A percentile compares a stretch with the other conserved stretches of the same genome.
Evolutionary conservation across 2,888 invertebrate species (phyloP).

Genomic region (Caenorhabditis angaria): DNA sequence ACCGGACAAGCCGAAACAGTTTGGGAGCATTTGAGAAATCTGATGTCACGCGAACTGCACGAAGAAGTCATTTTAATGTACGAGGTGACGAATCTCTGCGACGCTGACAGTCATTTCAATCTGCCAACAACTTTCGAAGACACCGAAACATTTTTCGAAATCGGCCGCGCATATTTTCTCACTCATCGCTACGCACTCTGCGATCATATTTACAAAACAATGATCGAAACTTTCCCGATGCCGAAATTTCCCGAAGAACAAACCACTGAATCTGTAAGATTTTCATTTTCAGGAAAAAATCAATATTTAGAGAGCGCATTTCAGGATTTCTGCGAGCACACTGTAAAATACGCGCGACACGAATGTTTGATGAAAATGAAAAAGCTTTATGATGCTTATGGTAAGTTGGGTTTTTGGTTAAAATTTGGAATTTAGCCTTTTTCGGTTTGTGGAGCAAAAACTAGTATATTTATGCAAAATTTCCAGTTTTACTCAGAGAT

Average conservation of each 20-base stretch:
- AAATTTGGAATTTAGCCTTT: no score
- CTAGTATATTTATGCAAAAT: no score
- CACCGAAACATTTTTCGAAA: neutral
- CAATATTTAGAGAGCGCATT: neutral
- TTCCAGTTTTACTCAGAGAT: no score
- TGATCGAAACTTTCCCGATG: neutral
- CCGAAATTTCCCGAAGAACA: conserved; percentile 1
- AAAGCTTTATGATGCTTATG: neutral
- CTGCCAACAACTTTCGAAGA: conserved; percentile 1
- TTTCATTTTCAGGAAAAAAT: neutral
- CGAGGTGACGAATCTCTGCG: conserved; percentile 6
- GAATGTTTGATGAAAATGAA: conserved; percentile 4
- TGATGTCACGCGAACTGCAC: neutral
- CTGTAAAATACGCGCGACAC: neutral
- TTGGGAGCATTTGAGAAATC: conserved; percentile 5
- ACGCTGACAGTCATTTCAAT: neutral
- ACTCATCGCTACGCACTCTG: neutral
- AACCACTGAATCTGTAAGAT: neutral
- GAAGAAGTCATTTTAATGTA: conserved; percentile 5
- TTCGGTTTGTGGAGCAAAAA: no score
- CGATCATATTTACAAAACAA: neutral
- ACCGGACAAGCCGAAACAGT: neutral
- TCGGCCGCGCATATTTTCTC: neutral
- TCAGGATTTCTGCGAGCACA: conserved; percentile 2
- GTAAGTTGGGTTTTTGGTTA: neutral